phyloP scores from a whole-genome alignment of 2,888 invertebrate genomes.

The Xanthorhoe designata region DNA sequence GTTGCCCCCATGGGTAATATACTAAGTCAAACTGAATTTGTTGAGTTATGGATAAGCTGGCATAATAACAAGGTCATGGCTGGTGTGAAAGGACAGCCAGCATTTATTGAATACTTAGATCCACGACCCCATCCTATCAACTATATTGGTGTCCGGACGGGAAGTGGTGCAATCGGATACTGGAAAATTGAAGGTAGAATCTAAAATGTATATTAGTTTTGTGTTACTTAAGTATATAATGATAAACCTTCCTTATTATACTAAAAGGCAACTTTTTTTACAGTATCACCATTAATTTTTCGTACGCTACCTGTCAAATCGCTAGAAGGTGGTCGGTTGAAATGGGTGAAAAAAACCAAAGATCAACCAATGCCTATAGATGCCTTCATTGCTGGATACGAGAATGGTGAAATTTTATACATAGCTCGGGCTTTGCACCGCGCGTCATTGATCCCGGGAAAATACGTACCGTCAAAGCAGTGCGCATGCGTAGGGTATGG shows the following conservation, averaged over 20 bases:
- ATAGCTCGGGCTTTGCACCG: slow-evolving; percentile 33
- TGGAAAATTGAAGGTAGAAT: slow-evolving; percentile 88
- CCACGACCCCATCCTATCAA: slow-evolving; percentile 85
- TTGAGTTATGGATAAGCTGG: slow-evolving; percentile 91
- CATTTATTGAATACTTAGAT: slow-evolving; percentile 88
- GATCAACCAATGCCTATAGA: slow-evolving; percentile 22
- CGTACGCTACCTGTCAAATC: slow-evolving; percentile 20
- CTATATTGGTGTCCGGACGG: slow-evolving; percentile 88
- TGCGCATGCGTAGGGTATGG: slow-evolving; percentile 29
- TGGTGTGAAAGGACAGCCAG: slow-evolving; percentile 85
- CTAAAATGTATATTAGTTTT: no score
- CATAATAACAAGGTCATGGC: slow-evolving; percentile 84
- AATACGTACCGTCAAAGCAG: slow-evolving; percentile 35
- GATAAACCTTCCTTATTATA: no score
- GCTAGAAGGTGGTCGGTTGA: slow-evolving; percentile 22
- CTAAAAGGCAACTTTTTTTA: slow-evolving; percentile 10
- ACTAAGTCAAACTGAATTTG: slow-evolving; percentile 82
- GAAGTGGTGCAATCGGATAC: slow-evolving; percentile 89
- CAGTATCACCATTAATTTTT: slow-evolving; percentile 33
- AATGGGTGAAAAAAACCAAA: slow-evolving; percentile 29
- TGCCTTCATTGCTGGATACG: slow-evolving; percentile 39
- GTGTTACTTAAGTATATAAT: no score
- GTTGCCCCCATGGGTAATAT: slow-evolving; percentile 80
- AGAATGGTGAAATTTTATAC: slow-evolving; percentile 34
- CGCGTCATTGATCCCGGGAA: slow-evolving; percentile 33